A percentile compares a stretch with the other conserved stretches of the same genome.
These are phyloP conservation scores for Coturnix japonica DNA, from an alignment of 2,113 vertebrate genomes.

Conservation along the genomic window DNA sequence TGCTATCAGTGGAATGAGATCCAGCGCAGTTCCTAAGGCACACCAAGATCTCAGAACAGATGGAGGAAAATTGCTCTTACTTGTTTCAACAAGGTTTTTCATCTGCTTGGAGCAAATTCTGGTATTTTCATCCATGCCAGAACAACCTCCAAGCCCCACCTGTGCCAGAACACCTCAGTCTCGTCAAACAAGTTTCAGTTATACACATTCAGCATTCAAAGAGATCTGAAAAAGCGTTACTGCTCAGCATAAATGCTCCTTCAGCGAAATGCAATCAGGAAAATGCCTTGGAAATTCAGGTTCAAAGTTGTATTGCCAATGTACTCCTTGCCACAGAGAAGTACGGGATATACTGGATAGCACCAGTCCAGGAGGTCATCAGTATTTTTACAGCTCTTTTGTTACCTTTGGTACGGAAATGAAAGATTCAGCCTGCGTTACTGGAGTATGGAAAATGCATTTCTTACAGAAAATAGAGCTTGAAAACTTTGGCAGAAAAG, in stretches of 20 bases:
- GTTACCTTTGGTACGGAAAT: neutral
- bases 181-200: slow-evolving; percentile 46
- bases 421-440: neutral
- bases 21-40: neutral
- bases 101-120: slow-evolving; percentile 51
- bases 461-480: slow-evolving; percentile 1
- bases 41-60: neutral
- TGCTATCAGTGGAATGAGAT: neutral
- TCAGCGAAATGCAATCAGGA: neutral
- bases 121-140: neutral
- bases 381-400: slow-evolving; percentile 9
- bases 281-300: neutral
- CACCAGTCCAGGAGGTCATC: neutral
- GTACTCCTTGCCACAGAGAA: neutral
- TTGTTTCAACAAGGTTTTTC: slow-evolving; percentile 48
- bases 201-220: slow-evolving; percentile 15
- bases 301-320: neutral
- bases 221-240: neutral
- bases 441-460: neutral
- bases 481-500: slow-evolving; percentile 4
- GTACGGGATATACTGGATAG: neutral
- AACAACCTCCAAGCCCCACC: slow-evolving; percentile 8
- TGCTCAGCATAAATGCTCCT: neutral
- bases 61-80: neutral
- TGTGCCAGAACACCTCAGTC: slow-evolving; percentile 4